These are phyloP conservation scores for Halcyon chelicuti DNA, from an alignment of 2,797 vertebrate species.

Conservation along the genomic window DNA sequence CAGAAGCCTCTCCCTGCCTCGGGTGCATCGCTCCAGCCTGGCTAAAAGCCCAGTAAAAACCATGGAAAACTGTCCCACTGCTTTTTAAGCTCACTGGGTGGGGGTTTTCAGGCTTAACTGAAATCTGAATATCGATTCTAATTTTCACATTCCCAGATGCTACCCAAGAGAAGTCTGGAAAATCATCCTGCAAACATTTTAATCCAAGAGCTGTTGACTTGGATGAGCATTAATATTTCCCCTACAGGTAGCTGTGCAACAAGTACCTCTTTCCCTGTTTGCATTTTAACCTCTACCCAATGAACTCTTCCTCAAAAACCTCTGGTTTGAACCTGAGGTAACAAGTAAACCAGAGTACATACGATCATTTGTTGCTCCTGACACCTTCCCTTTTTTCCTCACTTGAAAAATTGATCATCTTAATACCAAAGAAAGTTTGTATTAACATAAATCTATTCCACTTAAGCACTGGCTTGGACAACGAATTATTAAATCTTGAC, in stretches of 20 bases:
- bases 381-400: slow-evolving; percentile 27
- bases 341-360: background rate
- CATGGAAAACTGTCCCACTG: background rate
- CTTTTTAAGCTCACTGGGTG: background rate
- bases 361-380: slow-evolving; percentile 19
- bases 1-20: background rate
- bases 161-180: background rate
- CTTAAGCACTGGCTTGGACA: slow-evolving; percentile 54
- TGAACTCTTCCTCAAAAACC: background rate
- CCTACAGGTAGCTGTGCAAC: background rate
- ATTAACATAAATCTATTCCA: slow-evolving; percentile 74
- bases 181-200: background rate
- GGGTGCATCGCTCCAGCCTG: rapidly evolving
- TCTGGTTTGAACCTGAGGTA: background rate
- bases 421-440: slow-evolving; percentile 57
- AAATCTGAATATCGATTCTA: slow-evolving; percentile 11
- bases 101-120: background rate
- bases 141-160: background rate
- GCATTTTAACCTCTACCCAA: background rate
- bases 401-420: slow-evolving; percentile 50
- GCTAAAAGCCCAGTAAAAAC: background rate
- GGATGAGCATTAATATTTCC: background rate
- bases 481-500: slow-evolving; percentile 72
- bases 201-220: background rate
- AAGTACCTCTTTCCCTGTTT: background rate